phyloP scores from a whole-genome alignment of 2,797 vertebrate species.

The Melanotaenia parkinsoni region DNA sequence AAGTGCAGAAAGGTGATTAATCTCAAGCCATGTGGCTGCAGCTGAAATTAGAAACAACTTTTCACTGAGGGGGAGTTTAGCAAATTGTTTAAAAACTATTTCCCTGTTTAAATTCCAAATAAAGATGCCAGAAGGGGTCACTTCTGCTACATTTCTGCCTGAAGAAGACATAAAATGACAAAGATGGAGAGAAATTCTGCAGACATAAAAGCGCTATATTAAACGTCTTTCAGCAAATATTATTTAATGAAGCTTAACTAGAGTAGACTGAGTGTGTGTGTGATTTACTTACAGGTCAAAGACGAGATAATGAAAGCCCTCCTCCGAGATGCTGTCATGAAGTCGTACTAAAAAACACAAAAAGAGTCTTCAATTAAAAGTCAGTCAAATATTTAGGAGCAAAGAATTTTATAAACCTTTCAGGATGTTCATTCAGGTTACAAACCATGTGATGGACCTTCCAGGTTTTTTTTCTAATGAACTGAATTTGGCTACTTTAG shows the following conservation, averaged over 20 bases:
- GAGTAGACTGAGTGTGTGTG: conserved; percentile 4
- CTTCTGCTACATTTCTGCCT: too few relatives aligned
- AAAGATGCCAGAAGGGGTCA: background rate
- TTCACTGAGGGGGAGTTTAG: background rate
- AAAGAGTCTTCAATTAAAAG: conserved; percentile 20
- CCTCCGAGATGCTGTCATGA: conserved; percentile 98
- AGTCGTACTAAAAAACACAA: conserved; percentile 87
- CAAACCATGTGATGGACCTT: background rate
- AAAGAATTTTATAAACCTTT: background rate
- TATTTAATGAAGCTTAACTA: background rate
- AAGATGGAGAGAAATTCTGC: background rate
- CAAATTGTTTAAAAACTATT: background rate
- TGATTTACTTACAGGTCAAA: conserved; percentile 95
- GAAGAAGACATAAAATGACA: background rate
- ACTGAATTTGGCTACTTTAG: background rate
- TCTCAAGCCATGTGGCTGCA: background rate
- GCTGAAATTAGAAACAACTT: background rate
- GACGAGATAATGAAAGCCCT: conserved; percentile 98
- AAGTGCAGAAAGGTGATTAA: background rate
- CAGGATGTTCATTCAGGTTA: background rate
- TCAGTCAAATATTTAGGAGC: background rate
- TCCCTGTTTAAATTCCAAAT: background rate
- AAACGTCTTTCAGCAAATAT: background rate
- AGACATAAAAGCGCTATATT: background rate
- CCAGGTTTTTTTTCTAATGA: background rate